phyloP scores from a whole-genome alignment of 2,797 vertebrate species.

The Heteromormyrus szaboi region DNA sequence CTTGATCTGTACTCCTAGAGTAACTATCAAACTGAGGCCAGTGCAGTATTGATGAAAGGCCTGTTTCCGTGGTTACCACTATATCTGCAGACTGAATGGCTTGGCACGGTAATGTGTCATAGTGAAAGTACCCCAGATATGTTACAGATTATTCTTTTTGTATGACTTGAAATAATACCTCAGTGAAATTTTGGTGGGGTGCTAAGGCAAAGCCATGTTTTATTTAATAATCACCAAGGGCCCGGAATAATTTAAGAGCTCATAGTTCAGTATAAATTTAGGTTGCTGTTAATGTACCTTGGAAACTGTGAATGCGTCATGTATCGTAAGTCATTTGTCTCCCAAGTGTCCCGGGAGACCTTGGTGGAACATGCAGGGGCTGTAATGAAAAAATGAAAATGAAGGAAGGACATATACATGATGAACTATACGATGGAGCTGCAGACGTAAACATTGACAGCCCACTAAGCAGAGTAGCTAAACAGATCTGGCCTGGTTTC shows the following conservation, averaged over 20 bases:
- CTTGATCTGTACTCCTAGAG: background rate
- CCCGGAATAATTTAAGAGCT: slow-evolving; percentile 13
- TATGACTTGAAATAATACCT: slow-evolving; percentile 5
- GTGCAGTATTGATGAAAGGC: background rate
- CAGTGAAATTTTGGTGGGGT: background rate
- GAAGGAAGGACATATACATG: slow-evolving; percentile 6
- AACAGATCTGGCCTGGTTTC: background rate
- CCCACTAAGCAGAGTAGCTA: background rate
- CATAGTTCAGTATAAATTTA: slow-evolving; percentile 14
- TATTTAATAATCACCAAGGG: slow-evolving; percentile 17
- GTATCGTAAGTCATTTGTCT: slow-evolving; percentile 8
- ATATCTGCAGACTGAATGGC: background rate
- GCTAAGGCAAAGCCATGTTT: slow-evolving; percentile 14
- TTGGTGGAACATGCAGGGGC: background rate
- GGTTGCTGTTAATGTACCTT: slow-evolving; percentile 13
- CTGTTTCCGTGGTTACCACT: slow-evolving; percentile 15
- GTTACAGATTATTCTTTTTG: slow-evolving; percentile 1
- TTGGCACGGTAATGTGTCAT: background rate
- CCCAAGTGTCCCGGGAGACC: background rate
- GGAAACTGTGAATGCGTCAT: slow-evolving; percentile 10
- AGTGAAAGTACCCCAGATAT: background rate
- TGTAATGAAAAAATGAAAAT: slow-evolving; percentile 14
- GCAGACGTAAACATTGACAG: background rate
- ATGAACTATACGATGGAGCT: background rate
- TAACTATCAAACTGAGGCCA: background rate